A percentile compares a stretch with the other conserved stretches of the same genome.
Evolutionary conservation across 1,140 invertebrate genomes (phyloP).

Genomic region (Magallana angulata): DNA sequence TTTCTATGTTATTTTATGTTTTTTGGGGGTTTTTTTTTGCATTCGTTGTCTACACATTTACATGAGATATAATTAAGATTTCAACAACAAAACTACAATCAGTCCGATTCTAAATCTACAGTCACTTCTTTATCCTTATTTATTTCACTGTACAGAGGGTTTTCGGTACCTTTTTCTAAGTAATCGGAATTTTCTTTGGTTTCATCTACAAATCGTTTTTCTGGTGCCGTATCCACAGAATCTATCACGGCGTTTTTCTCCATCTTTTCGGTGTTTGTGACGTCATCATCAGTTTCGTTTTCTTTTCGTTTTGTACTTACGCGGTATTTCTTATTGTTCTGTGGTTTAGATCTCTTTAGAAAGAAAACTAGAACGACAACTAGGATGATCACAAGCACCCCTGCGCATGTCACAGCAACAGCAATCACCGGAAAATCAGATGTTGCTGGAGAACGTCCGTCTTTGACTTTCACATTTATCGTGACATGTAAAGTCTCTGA

Average conservation of each 20-base stretch:
- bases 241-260: background rate
- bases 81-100: background rate
- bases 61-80: background rate
- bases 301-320: background rate
- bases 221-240: conserved; percentile 2
- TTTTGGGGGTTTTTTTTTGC: too few relatives aligned
- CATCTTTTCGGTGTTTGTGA: background rate
- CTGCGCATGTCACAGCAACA: background rate
- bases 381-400: background rate
- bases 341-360: background rate
- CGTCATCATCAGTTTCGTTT: background rate
- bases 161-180: background rate
- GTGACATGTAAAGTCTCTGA: background rate
- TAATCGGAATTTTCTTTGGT: background rate
- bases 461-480: background rate
- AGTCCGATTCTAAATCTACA: conserved; percentile 1
- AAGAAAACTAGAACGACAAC: background rate
- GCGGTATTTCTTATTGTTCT: conserved; percentile 10
- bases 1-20: too few relatives aligned
- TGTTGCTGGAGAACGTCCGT: background rate
- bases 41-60: background rate
- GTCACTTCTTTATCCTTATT: background rate
- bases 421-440: conserved; percentile 5
- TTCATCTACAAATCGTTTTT: conserved; percentile 16
- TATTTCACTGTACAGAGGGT: background rate